Evolutionary conservation across 2,797 vertebrate genomes (phyloP).

Genomic region (Bovichtus variegatus): DNA sequence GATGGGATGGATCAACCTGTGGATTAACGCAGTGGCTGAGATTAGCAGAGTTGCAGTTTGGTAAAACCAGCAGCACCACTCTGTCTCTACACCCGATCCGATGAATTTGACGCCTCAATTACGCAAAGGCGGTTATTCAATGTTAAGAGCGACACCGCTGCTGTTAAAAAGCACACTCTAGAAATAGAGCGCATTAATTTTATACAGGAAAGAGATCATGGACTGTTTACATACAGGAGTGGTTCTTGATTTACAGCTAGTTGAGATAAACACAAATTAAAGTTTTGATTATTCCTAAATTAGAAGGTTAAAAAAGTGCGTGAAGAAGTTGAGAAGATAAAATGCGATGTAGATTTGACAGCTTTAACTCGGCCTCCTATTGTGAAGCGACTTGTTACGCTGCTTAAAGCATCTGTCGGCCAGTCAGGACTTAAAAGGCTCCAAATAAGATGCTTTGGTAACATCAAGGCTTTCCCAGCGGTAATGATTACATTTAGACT

Average conservation of each 20-base stretch:
- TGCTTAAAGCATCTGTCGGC: conserved; percentile 79
- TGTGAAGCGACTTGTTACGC: conserved; percentile 79
- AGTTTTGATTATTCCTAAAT: not conserved
- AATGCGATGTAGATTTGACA: conserved; percentile 3
- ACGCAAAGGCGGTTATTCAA: conserved; percentile 38
- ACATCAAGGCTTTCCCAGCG: conserved; percentile 87
- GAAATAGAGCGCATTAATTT: conserved; percentile 45
- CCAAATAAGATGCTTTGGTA: conserved; percentile 85
- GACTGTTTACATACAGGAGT: conserved; percentile 53
- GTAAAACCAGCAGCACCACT: conserved; percentile 56
- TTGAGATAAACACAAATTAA: conserved; percentile 57
- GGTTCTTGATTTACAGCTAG: conserved; percentile 33
- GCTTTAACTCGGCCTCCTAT: conserved; percentile 39
- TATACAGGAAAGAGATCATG: conserved; percentile 54
- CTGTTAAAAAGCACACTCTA: conserved; percentile 69
- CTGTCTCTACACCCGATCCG: conserved; percentile 56
- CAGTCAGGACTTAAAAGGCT: conserved; percentile 76
- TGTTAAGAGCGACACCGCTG: conserved; percentile 67
- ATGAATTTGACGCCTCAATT: conserved; percentile 78
- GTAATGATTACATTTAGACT: conserved; percentile 85
- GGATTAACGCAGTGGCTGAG: conserved; percentile 63
- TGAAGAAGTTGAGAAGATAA: not conserved
- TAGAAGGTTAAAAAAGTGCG: not conserved
- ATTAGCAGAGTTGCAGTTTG: conserved; percentile 55
- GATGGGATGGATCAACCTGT: conserved; percentile 54